Evolutionary conservation across 2,797 vertebrate genomes (phyloP), one percentile per base, ranked within the genome.

Genomic region (Geotrypetes seraphini): DNA sequence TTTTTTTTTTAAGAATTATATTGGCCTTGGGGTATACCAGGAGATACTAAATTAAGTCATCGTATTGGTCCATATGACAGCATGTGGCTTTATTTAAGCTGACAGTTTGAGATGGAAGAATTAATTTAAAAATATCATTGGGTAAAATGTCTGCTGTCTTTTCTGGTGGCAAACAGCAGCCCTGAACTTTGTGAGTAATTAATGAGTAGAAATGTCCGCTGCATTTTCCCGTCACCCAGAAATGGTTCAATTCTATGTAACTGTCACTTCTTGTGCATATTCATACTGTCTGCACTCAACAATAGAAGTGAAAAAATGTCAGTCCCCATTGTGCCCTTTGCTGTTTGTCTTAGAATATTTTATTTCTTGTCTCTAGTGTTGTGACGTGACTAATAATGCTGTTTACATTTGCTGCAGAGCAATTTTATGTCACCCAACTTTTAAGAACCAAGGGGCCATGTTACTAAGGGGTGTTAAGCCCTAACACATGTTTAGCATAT

Each of bases 51-150:
- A 48, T 33, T 50, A 49, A 50, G 39, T 46, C 23, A 33, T 32
- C 46, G 23, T 23, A 37, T 23, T 16, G 65, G 12, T 31, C 61
- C 36, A 12, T 28, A 11, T 46, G 25, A 33, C 36, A 49, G 36
- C 58, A 39, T 28, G 43, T 11, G 13, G 12, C 1, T 22, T 47
- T 38, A 19, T 19, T 11, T 36, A 31, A 12, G 11, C 43, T n/a
- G n/a, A n/a, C n/a, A n/a, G n/a, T 9, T 28, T 26, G 28, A 36
- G 37, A 33, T 22, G 7, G 15, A 43, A 49, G 19, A 28, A 47
- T 38, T 8, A 25, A 25, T 24, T 25, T 15, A 25, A 25, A 15
- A 25, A 25, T 53, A 39, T 31, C 20, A 32, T 16, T 22, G 56
- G 26, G 2, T 30, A 40, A 43, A 53, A 2, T 6, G 40, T 19